Evolutionary conservation across 2,113 vertebrate species (phyloP).

Genomic region (Proterorhinus semilunaris): DNA sequence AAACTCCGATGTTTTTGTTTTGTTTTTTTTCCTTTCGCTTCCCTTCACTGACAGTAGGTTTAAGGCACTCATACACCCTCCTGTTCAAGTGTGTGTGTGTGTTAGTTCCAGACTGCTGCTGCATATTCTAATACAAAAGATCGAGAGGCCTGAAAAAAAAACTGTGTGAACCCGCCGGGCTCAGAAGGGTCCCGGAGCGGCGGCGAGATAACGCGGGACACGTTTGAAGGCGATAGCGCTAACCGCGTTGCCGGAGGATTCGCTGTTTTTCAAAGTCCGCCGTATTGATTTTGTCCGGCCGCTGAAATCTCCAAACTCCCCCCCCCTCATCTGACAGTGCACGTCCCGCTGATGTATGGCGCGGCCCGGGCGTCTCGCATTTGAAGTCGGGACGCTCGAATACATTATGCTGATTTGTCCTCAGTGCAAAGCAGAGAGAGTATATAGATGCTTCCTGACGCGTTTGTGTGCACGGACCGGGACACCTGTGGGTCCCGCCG

Average conservation of each 20-base stretch:
- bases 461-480: not conserved
- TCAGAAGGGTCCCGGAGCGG: no score
- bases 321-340: not conserved
- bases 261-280: not conserved
- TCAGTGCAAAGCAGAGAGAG: not conserved
- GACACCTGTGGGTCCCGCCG: conserved; percentile 44
- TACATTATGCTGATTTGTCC: conserved; percentile 31
- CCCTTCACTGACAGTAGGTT: no score
- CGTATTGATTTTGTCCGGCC: conserved; percentile 1
- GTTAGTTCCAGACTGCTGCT: no score
- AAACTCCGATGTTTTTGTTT: no score
- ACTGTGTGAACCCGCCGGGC: no score
- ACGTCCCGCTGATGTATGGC: conserved; percentile 1
- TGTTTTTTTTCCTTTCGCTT: no score
- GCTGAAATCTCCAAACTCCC: not conserved
- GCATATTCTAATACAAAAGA: no score
- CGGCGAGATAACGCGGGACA: not conserved
- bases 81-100: no score
- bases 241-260: not conserved
- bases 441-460: conserved; percentile 2
- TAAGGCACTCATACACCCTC: no score
- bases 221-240: not conserved
- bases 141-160: no score
- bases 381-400: conserved; percentile 3
- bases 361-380: not conserved